These are phyloP conservation scores for Saccostrea cuccullata DNA, from an alignment of 1,140 invertebrate genomes.

Conservation along the genomic window DNA sequence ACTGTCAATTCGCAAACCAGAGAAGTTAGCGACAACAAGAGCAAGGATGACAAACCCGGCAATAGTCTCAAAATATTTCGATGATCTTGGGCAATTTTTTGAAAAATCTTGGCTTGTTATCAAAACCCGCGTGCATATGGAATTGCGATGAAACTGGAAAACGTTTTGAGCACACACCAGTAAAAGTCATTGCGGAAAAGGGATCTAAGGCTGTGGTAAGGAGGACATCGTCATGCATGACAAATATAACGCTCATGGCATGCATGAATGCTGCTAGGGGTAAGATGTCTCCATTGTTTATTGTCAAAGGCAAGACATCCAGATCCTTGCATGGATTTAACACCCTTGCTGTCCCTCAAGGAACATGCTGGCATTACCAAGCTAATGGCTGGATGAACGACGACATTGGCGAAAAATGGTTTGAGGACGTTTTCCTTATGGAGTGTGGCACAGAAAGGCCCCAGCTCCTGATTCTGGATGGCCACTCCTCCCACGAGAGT, in stretches of 20 bases:
- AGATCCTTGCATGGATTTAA: conserved; percentile 44
- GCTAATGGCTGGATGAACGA: conserved; percentile 51
- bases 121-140: conserved; percentile 20
- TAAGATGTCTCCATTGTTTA: conserved; percentile 46
- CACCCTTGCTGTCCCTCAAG: conserved; percentile 31
- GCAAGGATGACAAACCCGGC: conserved; percentile 46
- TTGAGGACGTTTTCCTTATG: conserved; percentile 49
- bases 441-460: conserved; percentile 51
- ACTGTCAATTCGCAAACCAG: conserved; percentile 31
- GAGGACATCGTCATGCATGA: not conserved
- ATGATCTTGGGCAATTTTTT: not conserved
- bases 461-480: conserved; percentile 60
- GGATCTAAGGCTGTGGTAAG: conserved; percentile 2
- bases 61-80: conserved; percentile 34
- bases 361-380: conserved; percentile 37
- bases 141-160: conserved; percentile 36
- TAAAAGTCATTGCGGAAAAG: conserved; percentile 39
- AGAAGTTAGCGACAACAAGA: conserved; percentile 12
- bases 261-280: conserved; percentile 45
- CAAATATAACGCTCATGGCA: conserved; percentile 46
- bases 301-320: conserved; percentile 46
- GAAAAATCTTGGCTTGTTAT: not conserved
- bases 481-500: conserved; percentile 60
- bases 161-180: conserved; percentile 27
- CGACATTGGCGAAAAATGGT: conserved; percentile 55